Percentiles rank a stretch among this genome's conserved stretches.
These are phyloP conservation scores for Cyprinodon brontotheroides DNA, from an alignment of 2,113 vertebrate species.

Conservation along the genomic window DNA sequence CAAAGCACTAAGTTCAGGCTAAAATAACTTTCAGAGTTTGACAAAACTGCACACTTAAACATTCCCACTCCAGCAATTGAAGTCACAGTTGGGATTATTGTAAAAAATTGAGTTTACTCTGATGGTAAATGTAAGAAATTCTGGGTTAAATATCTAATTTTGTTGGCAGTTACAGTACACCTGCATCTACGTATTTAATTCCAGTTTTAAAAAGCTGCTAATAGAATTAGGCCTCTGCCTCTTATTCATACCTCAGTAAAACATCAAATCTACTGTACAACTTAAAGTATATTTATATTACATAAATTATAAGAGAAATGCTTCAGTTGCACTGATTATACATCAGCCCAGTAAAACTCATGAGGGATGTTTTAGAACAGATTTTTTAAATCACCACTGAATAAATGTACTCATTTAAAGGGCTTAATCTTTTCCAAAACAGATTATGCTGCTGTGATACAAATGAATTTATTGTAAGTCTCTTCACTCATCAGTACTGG, in stretches of 20 bases:
- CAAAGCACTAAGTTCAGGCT: neutral
- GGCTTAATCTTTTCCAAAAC: neutral
- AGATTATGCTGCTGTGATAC: neutral
- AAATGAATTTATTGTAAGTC: neutral
- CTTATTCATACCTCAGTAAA: neutral
- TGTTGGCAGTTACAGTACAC: neutral
- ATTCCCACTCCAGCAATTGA: neutral
- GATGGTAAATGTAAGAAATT: neutral
- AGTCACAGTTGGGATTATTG: neutral
- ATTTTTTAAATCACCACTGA: too few species aligned
- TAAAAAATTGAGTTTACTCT: neutral
- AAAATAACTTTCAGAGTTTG: neutral
- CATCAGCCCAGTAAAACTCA: too few species aligned
- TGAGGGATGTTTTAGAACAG: neutral
- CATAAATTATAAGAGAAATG: neutral
- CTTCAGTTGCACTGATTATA: neutral
- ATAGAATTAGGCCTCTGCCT: neutral
- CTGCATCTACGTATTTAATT: neutral
- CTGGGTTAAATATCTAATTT: neutral
- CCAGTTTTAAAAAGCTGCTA: neutral
- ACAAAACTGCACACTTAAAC: neutral
- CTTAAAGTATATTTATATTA: neutral
- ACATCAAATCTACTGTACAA: neutral
- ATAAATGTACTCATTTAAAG: neutral
- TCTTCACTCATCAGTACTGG: neutral